Evolutionary conservation across 2,888 invertebrate genomes (phyloP), one percentile per base, ranked within the genome.

Genomic region (Pimpla rufipes): DNA sequence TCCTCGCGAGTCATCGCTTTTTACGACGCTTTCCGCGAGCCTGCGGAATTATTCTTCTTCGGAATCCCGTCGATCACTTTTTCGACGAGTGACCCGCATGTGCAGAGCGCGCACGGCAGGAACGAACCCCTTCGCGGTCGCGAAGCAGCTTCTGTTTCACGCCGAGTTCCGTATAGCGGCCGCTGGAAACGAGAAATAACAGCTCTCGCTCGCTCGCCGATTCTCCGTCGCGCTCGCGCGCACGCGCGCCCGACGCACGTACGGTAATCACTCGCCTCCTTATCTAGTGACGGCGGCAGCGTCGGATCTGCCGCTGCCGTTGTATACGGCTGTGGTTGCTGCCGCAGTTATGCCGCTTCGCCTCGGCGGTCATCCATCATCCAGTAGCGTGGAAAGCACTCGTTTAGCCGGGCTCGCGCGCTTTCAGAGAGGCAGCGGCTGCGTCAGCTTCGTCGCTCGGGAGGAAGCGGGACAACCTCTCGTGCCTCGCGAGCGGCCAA

Each of bases 321-420:
- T 74, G 83, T 79, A 68, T 59, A 68, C 83, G 57, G 79, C 74
- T 62, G 75, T 81, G 52, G 66, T 75, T 29, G 66, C 55, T 55
- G 76, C 77, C 47, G 79, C 84, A 52, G 73, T 75, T 79, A 73
- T 83, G 74, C 67, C 68, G 85, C 77, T 86, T 86, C 85, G 86
- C 81, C 87, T 84, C 87, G 87, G 87, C 85, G 88, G 88, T 90
- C 89, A 90, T 90, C 89, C 89, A 89, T 91, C 90, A 90, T 91
- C 88, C 89, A 85, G 89, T 88, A 89, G 89, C 90, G 88, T 87
- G 88, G 89, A 90, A 88, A 90, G 88, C 89, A 87, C 88, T 88
- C 88, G 87, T 87, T 88, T 88, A 87, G 84, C 84, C 84, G 78
- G 57, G 55, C 74, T 74, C 81, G n/a, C 70, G 78, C 64, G 71